Conservation (phyloP, 2,113 vertebrate genomes). For the Thalassoma bifasciatum region DNA sequence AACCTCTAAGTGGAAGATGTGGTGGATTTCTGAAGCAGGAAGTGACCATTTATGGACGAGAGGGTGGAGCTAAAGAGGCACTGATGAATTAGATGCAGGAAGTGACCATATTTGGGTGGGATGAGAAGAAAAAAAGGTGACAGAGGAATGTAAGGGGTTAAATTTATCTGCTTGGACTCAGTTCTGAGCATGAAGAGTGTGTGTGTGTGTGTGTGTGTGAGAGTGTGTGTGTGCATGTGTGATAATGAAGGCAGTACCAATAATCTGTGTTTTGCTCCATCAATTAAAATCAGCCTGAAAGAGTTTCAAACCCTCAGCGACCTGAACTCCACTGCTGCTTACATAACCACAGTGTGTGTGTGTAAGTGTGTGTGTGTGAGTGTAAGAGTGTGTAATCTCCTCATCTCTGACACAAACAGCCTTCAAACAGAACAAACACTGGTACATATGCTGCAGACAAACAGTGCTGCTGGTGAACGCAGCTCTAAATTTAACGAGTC, state of each 20-base stretch:
- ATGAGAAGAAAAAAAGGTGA: too few relatives aligned
- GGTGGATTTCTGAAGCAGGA: too few relatives aligned
- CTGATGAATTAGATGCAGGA: too few relatives aligned
- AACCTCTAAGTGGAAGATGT: too few relatives aligned
- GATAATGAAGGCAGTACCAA: conserved; percentile 41
- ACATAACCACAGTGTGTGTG: conserved; percentile 54
- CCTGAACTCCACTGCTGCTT: conserved; percentile 58
- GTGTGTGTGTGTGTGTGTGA: background rate
- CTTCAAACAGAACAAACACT: conserved; percentile 17
- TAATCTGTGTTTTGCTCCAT: conserved; percentile 61
- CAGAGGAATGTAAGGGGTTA: too few relatives aligned
- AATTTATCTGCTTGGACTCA: too few relatives aligned
- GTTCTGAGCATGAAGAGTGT: background rate
- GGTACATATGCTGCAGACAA: conserved; percentile 45
- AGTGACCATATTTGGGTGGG: too few relatives aligned
- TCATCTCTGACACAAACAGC: conserved; percentile 25
- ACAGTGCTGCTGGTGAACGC: conserved; percentile 52
- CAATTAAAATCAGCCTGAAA: conserved; percentile 72
- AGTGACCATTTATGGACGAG: too few relatives aligned
- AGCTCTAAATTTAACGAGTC: conserved; percentile 75
- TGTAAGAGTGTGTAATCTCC: conserved; percentile 16
- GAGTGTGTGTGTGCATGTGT: conserved; percentile 7
- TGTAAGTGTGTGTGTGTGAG: background rate
- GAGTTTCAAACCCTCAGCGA: conserved; percentile 54
- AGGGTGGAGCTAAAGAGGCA: too few relatives aligned